Conservation (phyloP, 2,797 vertebrate genomes). For the Karalla daura region DNA sequence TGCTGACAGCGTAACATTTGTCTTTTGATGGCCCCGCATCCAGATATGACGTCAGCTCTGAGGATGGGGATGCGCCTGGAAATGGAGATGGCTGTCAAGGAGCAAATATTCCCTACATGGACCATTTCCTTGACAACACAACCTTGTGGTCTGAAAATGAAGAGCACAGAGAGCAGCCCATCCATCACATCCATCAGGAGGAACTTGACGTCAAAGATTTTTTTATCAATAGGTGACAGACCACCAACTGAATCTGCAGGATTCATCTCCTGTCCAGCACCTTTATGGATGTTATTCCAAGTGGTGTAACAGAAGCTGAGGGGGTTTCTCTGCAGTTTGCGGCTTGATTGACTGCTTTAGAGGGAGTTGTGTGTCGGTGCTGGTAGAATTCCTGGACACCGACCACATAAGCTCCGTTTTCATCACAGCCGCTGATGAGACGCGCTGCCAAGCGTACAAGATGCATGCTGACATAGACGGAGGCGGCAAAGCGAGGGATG, state of each 20-base stretch:
- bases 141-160: neutral
- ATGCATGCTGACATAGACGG: neutral
- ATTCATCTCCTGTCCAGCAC: neutral
- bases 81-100: neutral
- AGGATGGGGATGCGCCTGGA: neutral
- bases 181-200: neutral
- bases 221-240: neutral
- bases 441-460: neutral
- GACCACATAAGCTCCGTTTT: neutral
- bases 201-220: neutral
- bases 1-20: neutral
- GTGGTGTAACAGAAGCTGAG: neutral
- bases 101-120: neutral
- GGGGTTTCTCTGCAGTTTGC: neutral
- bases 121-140: slow-evolving; percentile 10
- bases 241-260: neutral
- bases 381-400: neutral
- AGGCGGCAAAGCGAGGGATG: neutral
- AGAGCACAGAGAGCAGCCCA: neutral
- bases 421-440: slow-evolving; percentile 1
- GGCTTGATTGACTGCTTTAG: neutral
- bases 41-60: neutral
- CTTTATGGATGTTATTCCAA: neutral
- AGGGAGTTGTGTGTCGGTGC: neutral
- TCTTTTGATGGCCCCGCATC: neutral